Conservation (phyloP, 2,888 invertebrate genomes). For the Vannuccia rotundouncinata region DNA sequence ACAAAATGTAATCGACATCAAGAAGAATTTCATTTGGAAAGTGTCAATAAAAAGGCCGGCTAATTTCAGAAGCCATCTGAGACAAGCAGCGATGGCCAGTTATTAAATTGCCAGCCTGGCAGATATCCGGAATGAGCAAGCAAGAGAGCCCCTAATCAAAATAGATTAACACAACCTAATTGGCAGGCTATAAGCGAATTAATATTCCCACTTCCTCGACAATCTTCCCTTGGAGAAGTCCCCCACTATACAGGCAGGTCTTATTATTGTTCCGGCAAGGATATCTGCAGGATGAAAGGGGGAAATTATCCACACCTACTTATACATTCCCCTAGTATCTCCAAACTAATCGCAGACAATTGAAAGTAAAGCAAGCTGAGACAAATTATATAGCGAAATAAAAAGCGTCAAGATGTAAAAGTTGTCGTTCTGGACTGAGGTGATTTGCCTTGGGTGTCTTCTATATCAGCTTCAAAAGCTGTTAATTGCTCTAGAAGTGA, state of each 20-base stretch:
- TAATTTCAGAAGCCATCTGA: not conserved
- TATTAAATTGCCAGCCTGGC: not conserved
- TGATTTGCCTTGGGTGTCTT: not conserved
- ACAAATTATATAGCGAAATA: not conserved
- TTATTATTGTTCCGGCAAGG: too few species aligned
- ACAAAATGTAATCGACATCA: not conserved
- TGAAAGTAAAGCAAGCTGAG: not conserved
- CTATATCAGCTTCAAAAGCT: not conserved
- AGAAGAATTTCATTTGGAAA: not conserved
- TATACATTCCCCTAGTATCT: too few species aligned
- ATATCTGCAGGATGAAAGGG: too few species aligned
- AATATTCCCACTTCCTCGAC: not conserved
- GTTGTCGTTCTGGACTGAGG: too few species aligned
- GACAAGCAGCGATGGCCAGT: not conserved
- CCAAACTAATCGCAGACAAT: not conserved
- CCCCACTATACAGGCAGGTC: too few species aligned
- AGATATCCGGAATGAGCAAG: not conserved
- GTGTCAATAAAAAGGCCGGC: not conserved
- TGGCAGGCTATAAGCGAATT: not conserved
- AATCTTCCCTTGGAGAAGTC: not conserved
- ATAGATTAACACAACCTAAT: not conserved
- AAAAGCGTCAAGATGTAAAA: not conserved
- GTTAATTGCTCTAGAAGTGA: not conserved
- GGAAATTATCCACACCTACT: too few species aligned
- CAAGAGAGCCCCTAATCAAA: not conserved